These are phyloP conservation scores for Ectropis crepuscularia DNA, from an alignment of 2,888 invertebrate species.

Conservation along the genomic window DNA sequence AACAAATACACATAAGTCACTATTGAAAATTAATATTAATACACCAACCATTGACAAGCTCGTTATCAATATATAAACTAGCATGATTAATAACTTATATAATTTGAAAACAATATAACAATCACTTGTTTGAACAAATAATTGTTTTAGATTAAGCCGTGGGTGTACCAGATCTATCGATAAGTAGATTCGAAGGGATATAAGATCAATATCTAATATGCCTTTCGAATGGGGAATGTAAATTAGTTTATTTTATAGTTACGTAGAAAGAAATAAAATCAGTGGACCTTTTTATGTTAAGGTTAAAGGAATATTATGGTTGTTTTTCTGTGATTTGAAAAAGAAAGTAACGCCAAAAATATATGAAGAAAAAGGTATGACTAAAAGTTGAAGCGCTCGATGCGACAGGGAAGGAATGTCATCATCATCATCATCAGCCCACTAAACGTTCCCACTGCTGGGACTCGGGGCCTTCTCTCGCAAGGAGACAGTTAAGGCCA, in stretches of 20 bases:
- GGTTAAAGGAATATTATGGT: constrained; percentile 29
- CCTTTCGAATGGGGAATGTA: constrained; percentile 54
- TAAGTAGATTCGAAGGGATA: constrained; percentile 42
- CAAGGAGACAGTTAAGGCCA: too few species aligned
- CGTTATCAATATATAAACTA: constrained; percentile 22
- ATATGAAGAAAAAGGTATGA: constrained; percentile 2
- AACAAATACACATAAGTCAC: constrained; percentile 18
- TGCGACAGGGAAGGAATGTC: too few species aligned
- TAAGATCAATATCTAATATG: constrained; percentile 49
- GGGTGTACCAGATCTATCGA: constrained; percentile 47
- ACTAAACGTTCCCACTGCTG: too few species aligned
- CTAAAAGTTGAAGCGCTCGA: constrained; percentile 8
- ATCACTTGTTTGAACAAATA: constrained; percentile 53
- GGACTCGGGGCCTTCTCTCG: too few species aligned
- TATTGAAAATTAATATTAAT: constrained; percentile 26
- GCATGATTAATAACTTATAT: constrained; percentile 32
- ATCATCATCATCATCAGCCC: too few species aligned
- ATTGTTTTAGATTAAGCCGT: constrained; percentile 42
- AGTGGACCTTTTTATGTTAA: constrained; percentile 29
- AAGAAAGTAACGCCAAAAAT: constrained; percentile 20
- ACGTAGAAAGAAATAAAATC: constrained; percentile 17
- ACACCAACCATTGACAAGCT: constrained; percentile 33
- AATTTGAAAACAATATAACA: constrained; percentile 36
- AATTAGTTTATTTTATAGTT: constrained; percentile 44
- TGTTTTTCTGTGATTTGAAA: constrained; percentile 8